Percentiles rank a stretch among this genome's conserved stretches.
These are phyloP conservation scores for Tanytarsus gracilentus DNA, from an alignment of 2,888 invertebrate species.

Conservation along the genomic window DNA sequence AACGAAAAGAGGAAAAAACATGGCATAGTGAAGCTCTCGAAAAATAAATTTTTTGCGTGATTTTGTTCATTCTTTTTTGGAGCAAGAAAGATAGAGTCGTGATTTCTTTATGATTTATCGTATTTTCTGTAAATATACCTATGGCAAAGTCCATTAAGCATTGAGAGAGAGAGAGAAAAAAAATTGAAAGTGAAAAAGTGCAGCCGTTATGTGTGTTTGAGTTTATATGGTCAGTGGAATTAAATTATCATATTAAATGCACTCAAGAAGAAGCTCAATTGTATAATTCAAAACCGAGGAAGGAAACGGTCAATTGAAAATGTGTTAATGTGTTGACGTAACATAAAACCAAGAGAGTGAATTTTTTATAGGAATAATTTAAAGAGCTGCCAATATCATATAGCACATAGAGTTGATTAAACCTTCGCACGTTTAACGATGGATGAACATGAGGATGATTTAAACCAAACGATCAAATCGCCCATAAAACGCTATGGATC, in stretches of 20 bases:
- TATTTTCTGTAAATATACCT: no score
- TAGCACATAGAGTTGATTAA: background rate
- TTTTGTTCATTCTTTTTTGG: no score
- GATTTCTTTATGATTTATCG: no score
- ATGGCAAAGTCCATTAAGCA: no score
- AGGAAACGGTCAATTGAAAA: slow-evolving; percentile 24
- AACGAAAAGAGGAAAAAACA: background rate
- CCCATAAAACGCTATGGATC: slow-evolving; percentile 25
- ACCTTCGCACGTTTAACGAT: background rate
- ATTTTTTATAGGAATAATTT: background rate
- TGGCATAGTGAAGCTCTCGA: background rate
- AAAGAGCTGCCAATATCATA: background rate
- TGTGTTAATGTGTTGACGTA: slow-evolving; percentile 18
- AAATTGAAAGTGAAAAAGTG: no score
- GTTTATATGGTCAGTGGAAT: background rate
- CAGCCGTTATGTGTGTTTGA: background rate
- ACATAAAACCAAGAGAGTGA: background rate
- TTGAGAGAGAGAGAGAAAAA: no score
- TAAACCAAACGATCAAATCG: slow-evolving; percentile 14
- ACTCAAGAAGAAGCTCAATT: slow-evolving; percentile 1
- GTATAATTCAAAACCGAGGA: slow-evolving; percentile 12
- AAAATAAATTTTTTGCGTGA: background rate
- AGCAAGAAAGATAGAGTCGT: no score
- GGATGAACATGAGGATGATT: slow-evolving; percentile 26
- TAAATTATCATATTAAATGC: slow-evolving; percentile 18